These are phyloP conservation scores for Papilio aristodemus DNA, from an alignment of 1,140 invertebrate species.

Conservation along the genomic window DNA sequence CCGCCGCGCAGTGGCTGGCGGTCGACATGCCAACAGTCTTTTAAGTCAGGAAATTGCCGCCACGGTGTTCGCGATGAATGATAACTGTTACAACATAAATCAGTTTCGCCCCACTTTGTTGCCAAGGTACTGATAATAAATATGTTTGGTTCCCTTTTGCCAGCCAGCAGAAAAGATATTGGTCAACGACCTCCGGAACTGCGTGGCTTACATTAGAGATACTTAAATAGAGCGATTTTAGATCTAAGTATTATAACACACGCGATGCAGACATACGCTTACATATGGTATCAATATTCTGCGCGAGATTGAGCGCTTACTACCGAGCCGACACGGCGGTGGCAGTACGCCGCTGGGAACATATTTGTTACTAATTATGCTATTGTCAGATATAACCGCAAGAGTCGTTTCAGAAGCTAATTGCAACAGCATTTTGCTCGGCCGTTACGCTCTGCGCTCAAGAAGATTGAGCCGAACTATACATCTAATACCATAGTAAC, in stretches of 20 bases:
- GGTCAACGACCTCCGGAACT: not conserved
- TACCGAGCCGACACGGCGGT: not conserved
- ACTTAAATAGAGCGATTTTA: no score
- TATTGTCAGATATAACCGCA: slow-evolving; percentile 44
- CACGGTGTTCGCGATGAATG: not conserved
- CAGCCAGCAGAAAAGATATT: not conserved
- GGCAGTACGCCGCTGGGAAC: slow-evolving; percentile 12
- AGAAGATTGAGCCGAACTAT: slow-evolving; percentile 43
- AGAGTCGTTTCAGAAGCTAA: slow-evolving; percentile 54
- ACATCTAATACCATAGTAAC: not conserved
- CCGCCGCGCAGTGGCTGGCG: slow-evolving; percentile 26
- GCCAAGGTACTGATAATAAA: not conserved
- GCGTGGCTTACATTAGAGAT: not conserved
- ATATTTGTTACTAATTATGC: slow-evolving; percentile 34
- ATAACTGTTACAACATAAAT: not conserved
- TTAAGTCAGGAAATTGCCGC: slow-evolving; percentile 8
- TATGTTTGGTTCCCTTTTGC: not conserved
- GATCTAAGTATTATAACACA: no score
- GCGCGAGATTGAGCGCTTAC: not conserved
- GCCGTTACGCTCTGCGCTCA: slow-evolving; percentile 53
- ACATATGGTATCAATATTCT: not conserved
- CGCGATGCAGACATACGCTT: no score
- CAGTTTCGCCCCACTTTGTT: not conserved
- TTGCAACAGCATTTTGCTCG: slow-evolving; percentile 59
- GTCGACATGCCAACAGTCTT: slow-evolving; percentile 40